A percentile compares a stretch with the other conserved stretches of the same genome.
These are phyloP conservation scores for Plectus sambesii DNA, from an alignment of 1,140 invertebrate genomes.

Conservation along the genomic window DNA sequence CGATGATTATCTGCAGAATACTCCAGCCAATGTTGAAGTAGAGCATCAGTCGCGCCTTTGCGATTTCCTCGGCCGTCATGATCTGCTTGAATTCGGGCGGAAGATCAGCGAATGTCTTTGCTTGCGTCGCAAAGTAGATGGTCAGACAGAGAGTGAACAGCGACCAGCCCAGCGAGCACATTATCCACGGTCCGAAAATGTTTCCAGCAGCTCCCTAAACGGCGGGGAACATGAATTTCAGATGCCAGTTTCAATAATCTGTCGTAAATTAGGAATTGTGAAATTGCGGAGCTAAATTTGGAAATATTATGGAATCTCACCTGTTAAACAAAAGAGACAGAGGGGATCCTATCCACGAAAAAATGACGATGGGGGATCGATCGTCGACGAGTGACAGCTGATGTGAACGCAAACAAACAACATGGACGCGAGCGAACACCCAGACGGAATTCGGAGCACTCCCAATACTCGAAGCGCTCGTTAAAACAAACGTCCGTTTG, in stretches of 20 bases:
- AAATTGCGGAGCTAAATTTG: neutral
- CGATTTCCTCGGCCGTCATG: constrained; percentile 33
- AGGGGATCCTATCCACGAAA: too few relatives aligned
- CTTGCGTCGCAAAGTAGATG: constrained; percentile 37
- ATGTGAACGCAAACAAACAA: too few relatives aligned
- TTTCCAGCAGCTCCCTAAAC: constrained; percentile 35
- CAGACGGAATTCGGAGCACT: neutral
- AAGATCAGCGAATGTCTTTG: constrained; percentile 24
- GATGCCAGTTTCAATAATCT: neutral
- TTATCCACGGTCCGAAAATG: constrained; percentile 35
- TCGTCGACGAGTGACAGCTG: too few relatives aligned
- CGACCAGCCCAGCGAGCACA: constrained; percentile 38
- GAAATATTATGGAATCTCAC: too few relatives aligned
- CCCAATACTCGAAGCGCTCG: neutral
- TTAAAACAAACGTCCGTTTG: too few relatives aligned
- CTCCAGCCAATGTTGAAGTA: constrained; percentile 33
- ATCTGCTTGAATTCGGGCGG: constrained; percentile 19
- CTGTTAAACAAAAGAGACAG: too few relatives aligned
- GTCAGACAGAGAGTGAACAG: constrained; percentile 33
- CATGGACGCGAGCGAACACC: too few relatives aligned
- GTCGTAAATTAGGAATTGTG: constrained; percentile 11
- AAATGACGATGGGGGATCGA: too few relatives aligned
- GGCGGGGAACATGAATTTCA: neutral
- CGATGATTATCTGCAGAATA: constrained; percentile 30
- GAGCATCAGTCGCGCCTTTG: constrained; percentile 20